phyloP scores from a whole-genome alignment of 35 echinoderm and acorn worm species.

The Lytechinus pictus region DNA sequence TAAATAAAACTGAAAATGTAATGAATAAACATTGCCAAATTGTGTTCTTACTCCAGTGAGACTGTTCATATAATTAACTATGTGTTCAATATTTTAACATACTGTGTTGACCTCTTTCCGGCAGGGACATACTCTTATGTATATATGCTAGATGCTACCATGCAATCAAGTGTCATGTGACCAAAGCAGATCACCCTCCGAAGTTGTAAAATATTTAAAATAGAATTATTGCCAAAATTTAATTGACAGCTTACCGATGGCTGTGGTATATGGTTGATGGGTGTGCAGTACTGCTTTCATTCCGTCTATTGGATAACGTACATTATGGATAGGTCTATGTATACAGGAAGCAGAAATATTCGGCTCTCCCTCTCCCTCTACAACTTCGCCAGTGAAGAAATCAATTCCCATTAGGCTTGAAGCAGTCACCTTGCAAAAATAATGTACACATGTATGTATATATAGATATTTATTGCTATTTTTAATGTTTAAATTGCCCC shows the following conservation, averaged over 20 bases:
- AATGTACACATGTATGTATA: neutral
- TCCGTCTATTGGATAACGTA: slow-evolving; percentile 35
- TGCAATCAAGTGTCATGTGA: too few relatives aligned
- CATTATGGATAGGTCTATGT: slow-evolving; percentile 66
- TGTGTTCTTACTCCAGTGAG: too few relatives aligned
- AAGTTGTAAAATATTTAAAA: too few relatives aligned
- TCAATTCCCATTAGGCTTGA: slow-evolving; percentile 68
- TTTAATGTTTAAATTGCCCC: neutral
- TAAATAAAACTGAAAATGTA: too few relatives aligned
- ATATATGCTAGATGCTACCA: too few relatives aligned
- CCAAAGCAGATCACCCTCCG: too few relatives aligned
- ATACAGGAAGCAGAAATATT: slow-evolving; percentile 67
- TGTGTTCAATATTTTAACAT: too few relatives aligned
- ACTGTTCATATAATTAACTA: too few relatives aligned
- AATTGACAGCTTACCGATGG: slow-evolving; percentile 56
- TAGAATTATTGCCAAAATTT: neutral
- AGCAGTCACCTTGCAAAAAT: slow-evolving; percentile 68
- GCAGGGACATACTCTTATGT: too few relatives aligned
- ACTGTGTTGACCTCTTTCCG: too few relatives aligned
- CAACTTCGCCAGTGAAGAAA: slow-evolving; percentile 63
- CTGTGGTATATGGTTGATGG: slow-evolving; percentile 75
- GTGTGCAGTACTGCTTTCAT: slow-evolving; percentile 64
- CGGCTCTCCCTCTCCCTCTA: slow-evolving; percentile 74
- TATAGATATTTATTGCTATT: too few relatives aligned
- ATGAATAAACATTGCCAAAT: too few relatives aligned